A percentile compares a stretch with the other conserved stretches of the same genome.
Conservation (phyloP, 2,888 invertebrate genomes). For the Spilosoma lubricipeda region DNA sequence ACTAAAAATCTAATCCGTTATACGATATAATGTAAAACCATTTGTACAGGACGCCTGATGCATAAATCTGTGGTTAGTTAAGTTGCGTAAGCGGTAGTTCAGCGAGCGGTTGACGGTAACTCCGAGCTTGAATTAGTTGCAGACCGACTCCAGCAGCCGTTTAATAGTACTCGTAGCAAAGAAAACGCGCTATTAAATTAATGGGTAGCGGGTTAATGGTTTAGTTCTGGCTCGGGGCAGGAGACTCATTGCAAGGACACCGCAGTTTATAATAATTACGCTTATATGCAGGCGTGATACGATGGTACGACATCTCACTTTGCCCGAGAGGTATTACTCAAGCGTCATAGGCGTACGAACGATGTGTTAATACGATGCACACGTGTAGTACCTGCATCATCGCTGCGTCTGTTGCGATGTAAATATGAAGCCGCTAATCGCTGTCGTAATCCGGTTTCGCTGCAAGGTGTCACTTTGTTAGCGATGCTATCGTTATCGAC, state of each 20-base stretch:
- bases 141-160: constrained; percentile 59
- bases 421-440: constrained; percentile 46
- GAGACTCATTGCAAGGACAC: constrained; percentile 66
- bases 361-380: constrained; percentile 48
- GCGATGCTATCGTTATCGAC: constrained; percentile 36
- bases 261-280: constrained; percentile 70
- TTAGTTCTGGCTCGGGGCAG: constrained; percentile 33
- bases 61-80: constrained; percentile 67
- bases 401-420: constrained; percentile 28
- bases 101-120: constrained; percentile 43
- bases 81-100: constrained; percentile 61
- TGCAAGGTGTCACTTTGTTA: constrained; percentile 44
- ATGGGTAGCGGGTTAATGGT: constrained; percentile 60
- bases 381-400: constrained; percentile 22
- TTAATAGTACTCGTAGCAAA: constrained; percentile 70
- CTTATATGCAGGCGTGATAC: constrained; percentile 62
- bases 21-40: constrained; percentile 45
- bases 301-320: constrained; percentile 29
- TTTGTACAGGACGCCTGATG: constrained; percentile 53
- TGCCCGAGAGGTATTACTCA: constrained; percentile 57
- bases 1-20: constrained; percentile 34
- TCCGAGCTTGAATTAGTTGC: constrained; percentile 67
- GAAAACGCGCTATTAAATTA: constrained; percentile 79
- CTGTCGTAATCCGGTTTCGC: constrained; percentile 47
- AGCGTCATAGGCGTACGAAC: constrained; percentile 44